Evolutionary conservation across 2,797 vertebrate species (phyloP).

Genomic region (Sternarchorhynchus goeldii): DNA sequence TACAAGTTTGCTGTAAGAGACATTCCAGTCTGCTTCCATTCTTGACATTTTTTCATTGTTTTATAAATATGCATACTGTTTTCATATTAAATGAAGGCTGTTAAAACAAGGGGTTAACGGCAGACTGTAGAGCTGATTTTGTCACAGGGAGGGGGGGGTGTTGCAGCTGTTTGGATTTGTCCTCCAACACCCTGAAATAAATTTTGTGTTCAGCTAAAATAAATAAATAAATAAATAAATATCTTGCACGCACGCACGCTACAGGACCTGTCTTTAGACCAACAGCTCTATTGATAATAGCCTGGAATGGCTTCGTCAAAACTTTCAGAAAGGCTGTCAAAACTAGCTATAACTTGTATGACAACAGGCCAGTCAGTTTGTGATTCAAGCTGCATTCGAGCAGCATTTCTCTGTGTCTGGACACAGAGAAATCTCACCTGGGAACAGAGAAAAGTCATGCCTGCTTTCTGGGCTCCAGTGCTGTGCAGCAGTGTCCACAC

Average conservation of each 20-base stretch:
- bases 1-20: background rate
- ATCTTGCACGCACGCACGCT: constrained; percentile 38
- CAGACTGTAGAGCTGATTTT: no score
- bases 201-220: no score
- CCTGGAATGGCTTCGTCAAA: no score
- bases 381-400: background rate
- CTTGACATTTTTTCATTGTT: background rate
- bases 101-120: background rate
- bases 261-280: constrained; percentile 5
- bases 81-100: background rate
- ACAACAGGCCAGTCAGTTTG: no score
- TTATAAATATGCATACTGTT: background rate
- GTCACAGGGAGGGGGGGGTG: no score
- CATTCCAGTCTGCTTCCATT: background rate
- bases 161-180: no score
- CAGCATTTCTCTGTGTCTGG: no score
- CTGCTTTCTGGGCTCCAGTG: background rate
- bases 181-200: no score
- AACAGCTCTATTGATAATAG: no score
- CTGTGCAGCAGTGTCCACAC: background rate
- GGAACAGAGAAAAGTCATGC: background rate
- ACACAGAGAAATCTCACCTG: background rate
- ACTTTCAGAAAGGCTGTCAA: no score
- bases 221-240: constrained; percentile 7
- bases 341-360: no score